These are phyloP conservation scores for Taxidea taxus DNA, from an alignment of 2,113 vertebrate genomes.

Conservation along the genomic window DNA sequence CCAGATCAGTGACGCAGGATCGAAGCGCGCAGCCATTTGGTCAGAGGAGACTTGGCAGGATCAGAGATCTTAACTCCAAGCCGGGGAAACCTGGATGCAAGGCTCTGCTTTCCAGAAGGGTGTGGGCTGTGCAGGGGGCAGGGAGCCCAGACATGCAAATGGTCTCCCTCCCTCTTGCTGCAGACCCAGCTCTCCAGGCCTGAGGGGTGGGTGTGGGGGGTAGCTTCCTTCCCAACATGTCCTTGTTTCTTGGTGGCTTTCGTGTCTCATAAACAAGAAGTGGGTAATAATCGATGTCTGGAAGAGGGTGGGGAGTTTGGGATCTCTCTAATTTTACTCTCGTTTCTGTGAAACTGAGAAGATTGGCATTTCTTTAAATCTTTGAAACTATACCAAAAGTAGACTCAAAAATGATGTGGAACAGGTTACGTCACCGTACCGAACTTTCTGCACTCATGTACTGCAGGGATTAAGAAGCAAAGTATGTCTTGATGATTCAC, in stretches of 20 bases:
- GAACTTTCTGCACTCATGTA: neutral
- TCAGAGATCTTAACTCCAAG: neutral
- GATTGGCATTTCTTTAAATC: neutral
- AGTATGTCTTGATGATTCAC: neutral
- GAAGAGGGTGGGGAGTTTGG: neutral
- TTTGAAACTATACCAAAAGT: neutral
- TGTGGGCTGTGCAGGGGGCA: fast-evolving
- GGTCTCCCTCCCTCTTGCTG: neutral
- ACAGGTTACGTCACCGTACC: neutral
- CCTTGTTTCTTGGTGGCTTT: neutral
- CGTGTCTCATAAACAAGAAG: neutral
- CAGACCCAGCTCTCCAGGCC: neutral
- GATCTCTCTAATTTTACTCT: neutral
- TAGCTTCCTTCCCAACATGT: neutral
- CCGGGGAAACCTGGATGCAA: neutral
- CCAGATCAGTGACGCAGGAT: too few relatives aligned
- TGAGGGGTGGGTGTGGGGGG: too few relatives aligned
- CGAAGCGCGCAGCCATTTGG: neutral
- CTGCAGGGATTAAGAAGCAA: neutral
- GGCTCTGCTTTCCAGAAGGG: neutral
- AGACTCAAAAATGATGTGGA: neutral
- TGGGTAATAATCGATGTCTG: neutral
- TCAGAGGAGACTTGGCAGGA: neutral
- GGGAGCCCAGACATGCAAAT: neutral
- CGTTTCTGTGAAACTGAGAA: neutral